Base-by-base conservation (phyloP, 2,113 vertebrate species). In the Prunella himalayana region DNA sequence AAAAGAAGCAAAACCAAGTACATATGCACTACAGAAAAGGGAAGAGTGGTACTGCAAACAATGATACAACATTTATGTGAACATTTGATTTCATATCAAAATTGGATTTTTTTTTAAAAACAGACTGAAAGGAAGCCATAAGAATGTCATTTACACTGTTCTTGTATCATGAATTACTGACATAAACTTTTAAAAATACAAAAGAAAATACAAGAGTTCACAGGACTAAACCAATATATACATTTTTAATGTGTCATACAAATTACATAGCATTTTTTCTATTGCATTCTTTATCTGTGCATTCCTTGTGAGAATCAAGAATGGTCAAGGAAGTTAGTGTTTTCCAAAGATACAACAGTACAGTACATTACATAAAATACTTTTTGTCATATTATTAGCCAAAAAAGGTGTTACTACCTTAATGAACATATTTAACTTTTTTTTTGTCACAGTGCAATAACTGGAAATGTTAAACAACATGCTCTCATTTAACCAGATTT, bases 311-410 rank as follows among this genome's bases (percentile, higher is more conserved):
- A 73, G 17, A 93, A 92, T 50, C 23, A 87, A 83, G 41, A 76
- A 84, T 2, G 4, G 25, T 27, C 1, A 2, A 50, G 6, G 12
- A 86, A 76, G 7, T n/a, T 25, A 1, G 0, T 33, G 15, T 50
- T 78, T 59, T 61, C 37, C 27, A 66, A 3, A 54, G 53, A 57
- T 17, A 70, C 24, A 86, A 53, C 0, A 78, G 16, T 13, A 60
- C 4, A 44, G 37, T 23, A 56, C 16, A 65, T 28, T 49, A 37
- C 39, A 18, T 57, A 61, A 81, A 83, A 83, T 37, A 57, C 4
- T 65, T 78, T 88, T 82, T 25, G 13, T 68, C 8, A 4, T 53
- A 60, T 50, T 71, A 54, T 69, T 61, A 70, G 20, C 12, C 64
- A 82, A 77, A 81, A 65, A 61, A 61, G 21, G 9, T 84, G 41